Conservation (phyloP, 2,113 vertebrate species). For the Microtus oregoni region DNA sequence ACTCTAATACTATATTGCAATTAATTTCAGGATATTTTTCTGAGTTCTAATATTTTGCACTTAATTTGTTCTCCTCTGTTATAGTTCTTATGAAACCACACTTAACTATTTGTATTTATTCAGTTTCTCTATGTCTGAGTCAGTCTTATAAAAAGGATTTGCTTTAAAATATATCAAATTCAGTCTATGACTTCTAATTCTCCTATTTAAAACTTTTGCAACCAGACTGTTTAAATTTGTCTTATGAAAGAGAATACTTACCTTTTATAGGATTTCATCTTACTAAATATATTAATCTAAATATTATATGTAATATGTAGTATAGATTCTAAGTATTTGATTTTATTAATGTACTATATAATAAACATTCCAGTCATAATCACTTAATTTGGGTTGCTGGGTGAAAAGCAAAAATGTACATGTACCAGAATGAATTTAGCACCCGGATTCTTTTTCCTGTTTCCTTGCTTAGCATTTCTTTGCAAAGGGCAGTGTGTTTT, state of each 20-base stretch:
- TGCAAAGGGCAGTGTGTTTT: conserved; percentile 11
- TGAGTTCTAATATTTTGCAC: not conserved
- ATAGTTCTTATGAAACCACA: not conserved
- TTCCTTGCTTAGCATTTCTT: not conserved
- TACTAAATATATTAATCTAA: not conserved
- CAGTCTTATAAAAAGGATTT: not conserved
- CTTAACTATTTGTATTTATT: not conserved
- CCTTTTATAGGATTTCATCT: not conserved
- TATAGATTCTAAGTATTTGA: not conserved
- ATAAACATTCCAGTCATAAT: not conserved
- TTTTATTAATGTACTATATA: not conserved
- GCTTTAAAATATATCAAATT: not conserved
- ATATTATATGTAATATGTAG: too few species aligned
- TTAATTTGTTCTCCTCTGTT: not conserved
- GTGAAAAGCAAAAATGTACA: not conserved
- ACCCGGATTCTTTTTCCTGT: not conserved
- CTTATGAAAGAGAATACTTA: not conserved
- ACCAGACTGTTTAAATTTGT: not conserved
- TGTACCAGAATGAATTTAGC: not conserved
- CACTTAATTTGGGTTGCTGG: not conserved
- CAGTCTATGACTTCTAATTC: not conserved
- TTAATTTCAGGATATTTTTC: not conserved
- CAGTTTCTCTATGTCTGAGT: not conserved
- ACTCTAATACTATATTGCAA: not conserved
- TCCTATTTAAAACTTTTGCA: not conserved